A percentile compares a stretch with the other conserved stretches of the same genome.
phyloP scores from a whole-genome alignment of 1,140 invertebrate genomes.

The Trissolcus basalis region DNA sequence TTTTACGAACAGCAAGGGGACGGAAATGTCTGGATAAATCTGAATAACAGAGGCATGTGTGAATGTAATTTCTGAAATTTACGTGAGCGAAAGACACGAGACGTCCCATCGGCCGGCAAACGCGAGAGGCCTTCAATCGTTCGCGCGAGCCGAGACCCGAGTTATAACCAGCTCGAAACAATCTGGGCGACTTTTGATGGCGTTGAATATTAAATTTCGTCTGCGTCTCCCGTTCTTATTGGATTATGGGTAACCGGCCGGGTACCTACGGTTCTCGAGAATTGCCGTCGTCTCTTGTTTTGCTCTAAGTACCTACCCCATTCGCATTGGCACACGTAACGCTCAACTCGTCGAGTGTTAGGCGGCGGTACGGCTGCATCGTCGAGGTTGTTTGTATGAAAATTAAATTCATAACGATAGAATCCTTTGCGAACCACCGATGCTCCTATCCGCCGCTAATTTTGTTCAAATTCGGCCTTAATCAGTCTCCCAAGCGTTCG shows the following conservation, averaged over 20 bases:
- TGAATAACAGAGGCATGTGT: not conserved
- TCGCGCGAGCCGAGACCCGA: slow-evolving; percentile 35
- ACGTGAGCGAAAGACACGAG: slow-evolving; percentile 35
- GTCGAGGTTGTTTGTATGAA: slow-evolving; percentile 69
- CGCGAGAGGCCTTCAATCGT: slow-evolving; percentile 41
- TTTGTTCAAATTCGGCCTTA: slow-evolving; percentile 46
- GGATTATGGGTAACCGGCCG: slow-evolving; percentile 72
- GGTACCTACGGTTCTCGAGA: slow-evolving; percentile 62
- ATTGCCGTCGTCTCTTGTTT: slow-evolving; percentile 63
- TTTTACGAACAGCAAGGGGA: too few relatives aligned
- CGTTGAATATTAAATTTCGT: slow-evolving; percentile 75
- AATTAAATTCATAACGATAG: slow-evolving; percentile 74
- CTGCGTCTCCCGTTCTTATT: slow-evolving; percentile 72
- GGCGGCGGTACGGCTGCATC: slow-evolving; percentile 26
- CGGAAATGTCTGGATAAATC: too few relatives aligned
- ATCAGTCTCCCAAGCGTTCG: slow-evolving; percentile 24
- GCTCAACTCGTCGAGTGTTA: slow-evolving; percentile 53
- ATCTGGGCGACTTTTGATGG: slow-evolving; percentile 74
- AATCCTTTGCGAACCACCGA: slow-evolving; percentile 66
- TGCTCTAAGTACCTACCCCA: slow-evolving; percentile 66
- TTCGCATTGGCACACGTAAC: slow-evolving; percentile 58
- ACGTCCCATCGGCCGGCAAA: slow-evolving; percentile 28
- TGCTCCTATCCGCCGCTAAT: slow-evolving; percentile 25
- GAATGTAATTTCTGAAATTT: slow-evolving; percentile 40
- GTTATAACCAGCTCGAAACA: slow-evolving; percentile 67